Conservation (phyloP, 2,113 vertebrate genomes). For the Macrotus californicus region DNA sequence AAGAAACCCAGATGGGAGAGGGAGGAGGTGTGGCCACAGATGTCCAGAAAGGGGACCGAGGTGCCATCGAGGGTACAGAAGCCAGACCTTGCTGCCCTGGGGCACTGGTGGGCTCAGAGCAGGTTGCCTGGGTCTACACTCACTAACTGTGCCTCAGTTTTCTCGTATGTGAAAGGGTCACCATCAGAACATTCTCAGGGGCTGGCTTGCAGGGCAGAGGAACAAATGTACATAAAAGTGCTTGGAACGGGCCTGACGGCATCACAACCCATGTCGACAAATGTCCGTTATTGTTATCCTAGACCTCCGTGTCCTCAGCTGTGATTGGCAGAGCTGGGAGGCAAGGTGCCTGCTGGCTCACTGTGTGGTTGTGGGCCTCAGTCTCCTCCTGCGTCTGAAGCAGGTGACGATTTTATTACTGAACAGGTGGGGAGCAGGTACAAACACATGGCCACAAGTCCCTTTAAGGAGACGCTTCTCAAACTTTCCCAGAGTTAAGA, state of each 20-base stretch:
- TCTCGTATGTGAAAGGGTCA: not conserved
- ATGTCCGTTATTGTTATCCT: no score
- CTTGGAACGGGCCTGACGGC: not conserved
- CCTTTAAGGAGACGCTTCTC: not conserved
- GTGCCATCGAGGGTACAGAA: not conserved
- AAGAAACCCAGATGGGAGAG: not conserved
- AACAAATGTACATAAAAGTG: not conserved
- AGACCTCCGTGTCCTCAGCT: not conserved
- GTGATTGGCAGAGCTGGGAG: not conserved
- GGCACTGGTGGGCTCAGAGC: fast-evolving
- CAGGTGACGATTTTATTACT: not conserved
- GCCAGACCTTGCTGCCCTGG: not conserved
- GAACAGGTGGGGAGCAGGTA: not conserved
- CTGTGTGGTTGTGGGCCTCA: fast-evolving
- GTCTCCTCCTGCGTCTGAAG: not conserved
- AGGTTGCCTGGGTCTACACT: fast-evolving
- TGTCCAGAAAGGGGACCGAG: fast-evolving
- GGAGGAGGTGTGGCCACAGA: not conserved
- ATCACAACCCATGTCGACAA: fast-evolving
- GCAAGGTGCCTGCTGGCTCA: not conserved
- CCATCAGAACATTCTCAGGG: not conserved
- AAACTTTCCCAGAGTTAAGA: not conserved
- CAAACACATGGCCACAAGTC: not conserved
- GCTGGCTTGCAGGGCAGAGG: not conserved
- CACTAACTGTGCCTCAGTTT: not conserved